These are phyloP conservation scores for Hedychridium roseum DNA, from an alignment of 2,888 invertebrate species.

Conservation along the genomic window DNA sequence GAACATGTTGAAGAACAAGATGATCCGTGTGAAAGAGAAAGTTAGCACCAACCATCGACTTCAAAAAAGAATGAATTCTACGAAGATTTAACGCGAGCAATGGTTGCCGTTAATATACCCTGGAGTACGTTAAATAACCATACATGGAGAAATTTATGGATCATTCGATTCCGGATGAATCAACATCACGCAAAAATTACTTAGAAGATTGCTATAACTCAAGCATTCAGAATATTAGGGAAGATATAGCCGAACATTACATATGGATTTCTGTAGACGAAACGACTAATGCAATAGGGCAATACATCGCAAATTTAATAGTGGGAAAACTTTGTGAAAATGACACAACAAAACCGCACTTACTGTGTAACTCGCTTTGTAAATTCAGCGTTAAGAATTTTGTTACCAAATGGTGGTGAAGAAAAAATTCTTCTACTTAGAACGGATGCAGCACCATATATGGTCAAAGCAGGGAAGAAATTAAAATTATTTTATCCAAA, in stretches of 20 bases:
- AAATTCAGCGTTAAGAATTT: conserved; percentile 1
- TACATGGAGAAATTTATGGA: conserved; percentile 4
- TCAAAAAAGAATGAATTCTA: conserved; percentile 8
- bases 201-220: neutral
- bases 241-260: neutral
- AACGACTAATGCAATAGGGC: conserved; percentile 8
- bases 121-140: neutral
- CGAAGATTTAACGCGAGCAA: conserved; percentile 5
- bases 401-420: conserved; percentile 6
- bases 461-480: conserved; percentile 36
- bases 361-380: conserved; percentile 3
- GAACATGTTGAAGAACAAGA: neutral
- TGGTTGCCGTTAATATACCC: too few relatives aligned
- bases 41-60: neutral
- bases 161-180: neutral
- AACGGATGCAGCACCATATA: too few relatives aligned
- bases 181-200: neutral
- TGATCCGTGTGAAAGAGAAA: neutral
- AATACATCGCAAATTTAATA: conserved; percentile 9
- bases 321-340: conserved; percentile 9
- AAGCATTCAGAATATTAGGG: neutral
- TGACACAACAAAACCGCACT: neutral
- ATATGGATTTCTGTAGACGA: conserved; percentile 19
- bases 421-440: too few relatives aligned
- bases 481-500: conserved; percentile 39